Conservation (phyloP, 23 tunicate species). For the Diplosoma virens region DNA sequence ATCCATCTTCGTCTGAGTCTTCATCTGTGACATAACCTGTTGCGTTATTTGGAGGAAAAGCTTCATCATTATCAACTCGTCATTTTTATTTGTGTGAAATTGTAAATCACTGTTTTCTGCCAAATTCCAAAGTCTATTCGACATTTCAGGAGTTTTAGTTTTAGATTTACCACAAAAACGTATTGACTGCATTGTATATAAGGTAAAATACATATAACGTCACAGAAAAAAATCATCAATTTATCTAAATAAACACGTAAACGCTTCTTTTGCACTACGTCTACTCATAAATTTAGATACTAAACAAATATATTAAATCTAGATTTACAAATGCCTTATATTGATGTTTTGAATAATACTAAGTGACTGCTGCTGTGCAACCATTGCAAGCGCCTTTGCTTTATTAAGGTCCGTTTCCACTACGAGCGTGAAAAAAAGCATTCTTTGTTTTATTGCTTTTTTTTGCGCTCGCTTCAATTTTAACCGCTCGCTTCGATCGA, state of each 20-base stretch:
- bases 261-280: background rate
- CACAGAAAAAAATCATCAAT: background rate
- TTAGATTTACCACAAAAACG: background rate
- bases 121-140: background rate
- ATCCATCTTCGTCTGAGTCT: background rate
- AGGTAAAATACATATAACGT: background rate
- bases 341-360: background rate
- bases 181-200: background rate
- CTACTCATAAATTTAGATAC: background rate
- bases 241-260: background rate
- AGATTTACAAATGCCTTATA: background rate
- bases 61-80: background rate
- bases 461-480: too few relatives aligned
- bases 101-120: too few relatives aligned
- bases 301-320: background rate
- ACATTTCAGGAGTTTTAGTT: background rate
- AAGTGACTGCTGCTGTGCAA: background rate
- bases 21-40: background rate
- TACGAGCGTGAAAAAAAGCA: too few relatives aligned
- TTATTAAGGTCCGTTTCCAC: too few relatives aligned
- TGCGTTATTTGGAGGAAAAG: background rate
- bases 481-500: too few relatives aligned
- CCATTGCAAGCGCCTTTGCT: background rate
- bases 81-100: background rate
- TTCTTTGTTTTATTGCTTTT: too few relatives aligned